A percentile compares a stretch with the other conserved stretches of the same genome.
Evolutionary conservation across 2,113 vertebrate genomes (phyloP).

Genomic region (Rhinopomastus cyanomelas): DNA sequence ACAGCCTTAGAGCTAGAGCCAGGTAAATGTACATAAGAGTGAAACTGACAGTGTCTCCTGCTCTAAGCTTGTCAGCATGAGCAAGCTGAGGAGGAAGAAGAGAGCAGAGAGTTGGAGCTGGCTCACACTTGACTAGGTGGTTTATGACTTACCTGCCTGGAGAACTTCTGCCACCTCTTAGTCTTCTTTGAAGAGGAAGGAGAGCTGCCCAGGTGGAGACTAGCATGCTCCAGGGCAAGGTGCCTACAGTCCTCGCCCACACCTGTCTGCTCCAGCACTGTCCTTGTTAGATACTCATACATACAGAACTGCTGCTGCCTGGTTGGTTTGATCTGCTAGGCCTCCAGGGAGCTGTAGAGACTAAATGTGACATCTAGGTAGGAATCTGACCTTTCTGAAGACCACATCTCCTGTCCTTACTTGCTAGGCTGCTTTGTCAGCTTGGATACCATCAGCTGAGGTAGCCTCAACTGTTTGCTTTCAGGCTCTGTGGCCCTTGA

Average conservation of each 20-base stretch:
- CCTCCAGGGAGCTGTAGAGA: background rate
- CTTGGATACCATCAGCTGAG: background rate
- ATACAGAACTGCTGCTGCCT: background rate
- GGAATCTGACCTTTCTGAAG: background rate
- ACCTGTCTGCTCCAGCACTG: background rate
- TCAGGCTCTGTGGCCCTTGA: background rate
- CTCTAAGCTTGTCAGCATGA: background rate
- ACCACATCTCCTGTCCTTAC: rapidly evolving
- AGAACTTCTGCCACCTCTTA: background rate
- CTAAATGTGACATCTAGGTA: background rate
- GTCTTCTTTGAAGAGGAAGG: background rate
- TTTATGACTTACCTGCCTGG: background rate
- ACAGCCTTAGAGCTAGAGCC: background rate
- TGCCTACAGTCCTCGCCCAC: background rate
- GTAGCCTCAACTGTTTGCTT: background rate
- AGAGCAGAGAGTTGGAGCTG: background rate
- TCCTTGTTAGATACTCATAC: background rate
- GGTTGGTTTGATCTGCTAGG: background rate
- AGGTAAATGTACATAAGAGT: background rate
- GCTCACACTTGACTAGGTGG: background rate
- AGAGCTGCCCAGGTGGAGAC: background rate
- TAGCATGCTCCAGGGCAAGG: background rate
- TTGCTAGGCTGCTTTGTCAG: background rate
- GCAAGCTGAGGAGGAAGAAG: background rate
- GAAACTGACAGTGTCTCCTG: background rate